Evolutionary conservation across 1,140 invertebrate species (phyloP).

Genomic region (Medauroidea extradentata): DNA sequence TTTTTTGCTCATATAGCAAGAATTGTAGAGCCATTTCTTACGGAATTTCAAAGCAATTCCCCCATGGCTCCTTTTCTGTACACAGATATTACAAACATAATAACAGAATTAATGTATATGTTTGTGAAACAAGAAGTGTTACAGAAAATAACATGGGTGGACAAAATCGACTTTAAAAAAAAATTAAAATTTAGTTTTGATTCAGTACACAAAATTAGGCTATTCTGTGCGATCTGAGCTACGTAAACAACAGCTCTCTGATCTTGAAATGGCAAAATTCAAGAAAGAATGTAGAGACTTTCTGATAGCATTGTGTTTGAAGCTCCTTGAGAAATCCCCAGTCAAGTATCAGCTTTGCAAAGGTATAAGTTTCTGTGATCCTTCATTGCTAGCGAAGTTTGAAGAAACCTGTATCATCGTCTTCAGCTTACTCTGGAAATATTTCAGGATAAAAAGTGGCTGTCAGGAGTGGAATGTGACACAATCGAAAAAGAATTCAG

Average conservation of each 20-base stretch:
- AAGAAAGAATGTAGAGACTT: conserved; percentile 8
- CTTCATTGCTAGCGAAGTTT: conserved; percentile 2
- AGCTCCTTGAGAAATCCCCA: conserved; percentile 6
- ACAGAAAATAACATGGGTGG: conserved; percentile 2
- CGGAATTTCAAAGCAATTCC: conserved; percentile 21
- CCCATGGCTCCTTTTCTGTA: conserved; percentile 19
- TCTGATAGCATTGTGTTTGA: conserved; percentile 4
- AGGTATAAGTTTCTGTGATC: conserved; percentile 11
- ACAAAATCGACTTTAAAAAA: background rate
- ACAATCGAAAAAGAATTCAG: conserved; percentile 10
- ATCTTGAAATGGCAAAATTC: conserved; percentile 12
- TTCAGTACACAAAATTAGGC: too few relatives aligned
- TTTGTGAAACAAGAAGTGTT: conserved; percentile 2
- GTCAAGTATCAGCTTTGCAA: conserved; percentile 2
- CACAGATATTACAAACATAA: background rate
- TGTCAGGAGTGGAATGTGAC: conserved; percentile 4
- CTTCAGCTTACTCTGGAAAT: conserved; percentile 2
- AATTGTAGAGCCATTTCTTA: conserved; percentile 21
- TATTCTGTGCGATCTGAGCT: too few relatives aligned
- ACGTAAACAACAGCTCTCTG: background rate
- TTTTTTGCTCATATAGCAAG: conserved; percentile 4
- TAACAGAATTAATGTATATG: conserved; percentile 8
- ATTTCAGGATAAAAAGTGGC: conserved; percentile 1
- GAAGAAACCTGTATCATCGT: background rate
- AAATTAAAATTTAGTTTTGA: too few relatives aligned